Evolutionary conservation across 2,888 invertebrate genomes (phyloP).

Genomic region (Dascillus cervinus): DNA sequence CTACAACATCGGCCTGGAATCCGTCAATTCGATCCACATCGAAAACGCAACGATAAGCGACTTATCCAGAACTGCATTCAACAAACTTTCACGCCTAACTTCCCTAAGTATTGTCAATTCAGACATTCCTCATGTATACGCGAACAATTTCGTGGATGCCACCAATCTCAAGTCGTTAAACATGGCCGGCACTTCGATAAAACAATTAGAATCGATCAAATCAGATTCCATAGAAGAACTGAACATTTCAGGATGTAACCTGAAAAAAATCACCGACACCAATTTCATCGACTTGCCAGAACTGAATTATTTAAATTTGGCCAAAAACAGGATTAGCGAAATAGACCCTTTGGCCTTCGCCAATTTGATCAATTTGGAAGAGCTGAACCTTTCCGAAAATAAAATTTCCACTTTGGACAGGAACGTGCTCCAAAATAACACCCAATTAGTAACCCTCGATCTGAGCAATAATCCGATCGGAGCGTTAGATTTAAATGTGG

Average conservation of each 20-base stretch:
- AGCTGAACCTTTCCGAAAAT: slow-evolving; percentile 67
- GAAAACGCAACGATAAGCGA: slow-evolving; percentile 60
- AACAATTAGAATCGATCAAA: slow-evolving; percentile 13
- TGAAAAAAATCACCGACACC: slow-evolving; percentile 55
- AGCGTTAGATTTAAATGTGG: slow-evolving; percentile 53
- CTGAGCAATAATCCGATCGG: slow-evolving; percentile 62
- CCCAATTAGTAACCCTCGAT: slow-evolving; percentile 58
- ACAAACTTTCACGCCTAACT: slow-evolving; percentile 57
- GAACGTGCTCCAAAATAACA: slow-evolving; percentile 58
- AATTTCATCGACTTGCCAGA: slow-evolving; percentile 55
- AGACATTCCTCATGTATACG: slow-evolving; percentile 56
- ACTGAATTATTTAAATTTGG: slow-evolving; percentile 60
- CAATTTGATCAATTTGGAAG: slow-evolving; percentile 56
- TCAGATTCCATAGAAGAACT: slow-evolving; percentile 17
- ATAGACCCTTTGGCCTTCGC: slow-evolving; percentile 56
- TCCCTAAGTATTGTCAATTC: slow-evolving; percentile 63
- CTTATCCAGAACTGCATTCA: slow-evolving; percentile 62
- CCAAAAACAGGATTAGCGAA: slow-evolving; percentile 57
- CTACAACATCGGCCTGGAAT: slow-evolving; percentile 54
- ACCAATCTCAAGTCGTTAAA: slow-evolving; percentile 58
- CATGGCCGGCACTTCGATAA: slow-evolving; percentile 28
- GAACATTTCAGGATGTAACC: slow-evolving; percentile 53
- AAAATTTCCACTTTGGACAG: slow-evolving; percentile 54
- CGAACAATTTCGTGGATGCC: slow-evolving; percentile 62
- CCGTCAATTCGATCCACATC: slow-evolving; percentile 60